Evolutionary conservation across 2,797 vertebrate species (phyloP).

Genomic region (Silurus aristotelis): DNA sequence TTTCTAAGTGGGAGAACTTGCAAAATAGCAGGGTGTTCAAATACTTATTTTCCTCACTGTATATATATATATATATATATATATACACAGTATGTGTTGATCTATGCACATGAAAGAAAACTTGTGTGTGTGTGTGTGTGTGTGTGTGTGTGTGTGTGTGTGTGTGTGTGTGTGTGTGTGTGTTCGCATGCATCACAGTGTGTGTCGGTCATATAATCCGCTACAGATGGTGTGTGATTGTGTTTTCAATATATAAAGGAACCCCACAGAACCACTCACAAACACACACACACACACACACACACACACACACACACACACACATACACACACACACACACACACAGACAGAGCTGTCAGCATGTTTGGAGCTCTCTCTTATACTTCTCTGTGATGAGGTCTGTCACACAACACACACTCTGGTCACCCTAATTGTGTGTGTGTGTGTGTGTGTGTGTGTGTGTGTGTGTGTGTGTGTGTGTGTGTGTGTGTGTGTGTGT

Average conservation of each 20-base stretch:
- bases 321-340: background rate
- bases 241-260: slow-evolving; percentile 13
- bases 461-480: background rate
- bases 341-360: background rate
- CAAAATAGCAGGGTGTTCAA: too few relatives aligned
- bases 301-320: background rate
- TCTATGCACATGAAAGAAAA: background rate
- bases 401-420: slow-evolving; percentile 4
- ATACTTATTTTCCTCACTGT: too few relatives aligned
- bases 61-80: background rate
- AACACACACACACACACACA: background rate
- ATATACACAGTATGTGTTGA: background rate
- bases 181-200: background rate
- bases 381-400: background rate
- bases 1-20: too few relatives aligned
- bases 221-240: slow-evolving; percentile 5
- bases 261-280: slow-evolving; percentile 2
- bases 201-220: slow-evolving; percentile 1
- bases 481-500: background rate
- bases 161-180: background rate
- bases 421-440: background rate
- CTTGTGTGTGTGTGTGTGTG: background rate
- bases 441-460: slow-evolving; percentile 13
- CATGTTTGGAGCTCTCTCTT: background rate
- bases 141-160: slow-evolving; percentile 15